These are phyloP conservation scores for Fukomys damarensis DNA, from an alignment of 2,113 vertebrate genomes.

Conservation along the genomic window DNA sequence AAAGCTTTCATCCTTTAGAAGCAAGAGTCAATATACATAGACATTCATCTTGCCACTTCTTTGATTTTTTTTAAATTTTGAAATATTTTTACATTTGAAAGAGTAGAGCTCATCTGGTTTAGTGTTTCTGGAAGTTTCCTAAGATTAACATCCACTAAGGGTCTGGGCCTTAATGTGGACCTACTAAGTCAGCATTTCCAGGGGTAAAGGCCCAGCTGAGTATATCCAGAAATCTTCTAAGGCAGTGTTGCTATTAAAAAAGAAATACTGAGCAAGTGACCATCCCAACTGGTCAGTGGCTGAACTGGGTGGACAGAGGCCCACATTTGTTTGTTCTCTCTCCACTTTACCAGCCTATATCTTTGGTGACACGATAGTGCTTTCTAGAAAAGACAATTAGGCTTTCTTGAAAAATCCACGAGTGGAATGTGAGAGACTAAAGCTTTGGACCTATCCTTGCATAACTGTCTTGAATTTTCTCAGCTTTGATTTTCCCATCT, in stretches of 20 bases:
- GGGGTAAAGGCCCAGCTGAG: neutral
- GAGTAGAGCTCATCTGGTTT: neutral
- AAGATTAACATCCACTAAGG: neutral
- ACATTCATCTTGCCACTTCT: neutral
- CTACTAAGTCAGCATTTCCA: neutral
- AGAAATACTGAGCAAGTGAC: neutral
- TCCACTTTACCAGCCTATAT: neutral
- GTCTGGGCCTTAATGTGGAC: neutral
- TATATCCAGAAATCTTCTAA: neutral
- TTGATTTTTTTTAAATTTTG: constrained; percentile 46
- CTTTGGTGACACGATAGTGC: neutral
- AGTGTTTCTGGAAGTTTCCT: constrained; percentile 6
- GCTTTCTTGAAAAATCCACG: neutral
- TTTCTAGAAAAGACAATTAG: neutral
- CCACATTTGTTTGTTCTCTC: neutral
- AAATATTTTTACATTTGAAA: neutral
- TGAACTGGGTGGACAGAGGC: neutral
- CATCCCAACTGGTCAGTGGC: neutral
- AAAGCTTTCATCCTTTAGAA: neutral
- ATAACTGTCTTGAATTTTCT: neutral
- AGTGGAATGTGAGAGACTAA: neutral
- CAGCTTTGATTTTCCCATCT: neutral
- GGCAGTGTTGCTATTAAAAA: too few species aligned
- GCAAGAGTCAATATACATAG: neutral
- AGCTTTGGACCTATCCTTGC: neutral